Base-by-base conservation (phyloP, 1,140 invertebrate species). In the Drosophila chauvacae region DNA sequence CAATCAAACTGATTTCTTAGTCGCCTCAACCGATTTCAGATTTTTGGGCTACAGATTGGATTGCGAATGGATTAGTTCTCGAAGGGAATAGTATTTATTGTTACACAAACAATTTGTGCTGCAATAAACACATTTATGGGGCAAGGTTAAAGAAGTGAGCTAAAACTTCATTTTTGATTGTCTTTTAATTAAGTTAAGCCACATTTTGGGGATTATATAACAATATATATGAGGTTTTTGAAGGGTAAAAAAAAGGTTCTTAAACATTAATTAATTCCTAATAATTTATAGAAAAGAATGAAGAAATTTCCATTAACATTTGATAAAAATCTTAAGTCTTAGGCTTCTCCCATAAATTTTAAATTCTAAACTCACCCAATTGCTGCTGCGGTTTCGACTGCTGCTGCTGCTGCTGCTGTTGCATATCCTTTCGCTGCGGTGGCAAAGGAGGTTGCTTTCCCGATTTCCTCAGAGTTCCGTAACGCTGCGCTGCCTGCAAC, bases 1-100 rank as follows among this genome's bases (percentile, higher is more conserved):
- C 87, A 91, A 91, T 91, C 87, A 91, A 83, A 79, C 83, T 91
- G 83, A 91, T 87, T 83, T 91, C 76, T 72, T 35, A 70, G 69
- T 78, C 74, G 73, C 68, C 70, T 72, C 68, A 72, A 72, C 70
- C 66, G 69, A 72, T 71, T 72, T 71, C 26, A 33, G 65, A 71
- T 71, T 72, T 87, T 63, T 60, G 20, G 69, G 55, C 58, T 35
- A 47, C 42, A 50, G 42, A 69, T 68, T 55, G 62, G 48, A 68
- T 68, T 70, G 48, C 65, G 62, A 18, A 68, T 70, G 63, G 66
- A 68, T 47, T 70, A 70, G 33, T 45, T 66, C 42, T 26, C 26
- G 39, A 28, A 69, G n/a, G 30, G 13, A 37, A 69, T 50, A 20
- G 9, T n/a, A 9, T 28, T 2, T 42, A 33, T 58, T 59, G 28